Evolutionary conservation across 2,113 vertebrate genomes (phyloP).

Genomic region (Phyllostomus discolor): DNA sequence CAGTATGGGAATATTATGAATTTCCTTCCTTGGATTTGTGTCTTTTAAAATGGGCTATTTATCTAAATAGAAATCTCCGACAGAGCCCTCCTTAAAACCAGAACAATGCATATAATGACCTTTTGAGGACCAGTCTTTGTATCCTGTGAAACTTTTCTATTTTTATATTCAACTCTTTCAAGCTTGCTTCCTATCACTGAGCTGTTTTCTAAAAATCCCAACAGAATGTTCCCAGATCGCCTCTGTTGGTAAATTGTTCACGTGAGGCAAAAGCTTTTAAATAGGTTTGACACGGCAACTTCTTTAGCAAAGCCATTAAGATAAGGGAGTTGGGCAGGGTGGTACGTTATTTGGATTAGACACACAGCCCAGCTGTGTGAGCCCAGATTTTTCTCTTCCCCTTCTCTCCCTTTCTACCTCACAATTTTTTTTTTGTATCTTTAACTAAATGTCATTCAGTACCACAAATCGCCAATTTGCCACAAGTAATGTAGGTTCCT

Average conservation of each 20-base stretch:
- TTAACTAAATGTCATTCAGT: conserved; percentile 62
- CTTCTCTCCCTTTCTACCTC: background rate
- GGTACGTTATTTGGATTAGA: conserved; percentile 59
- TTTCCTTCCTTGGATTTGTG: background rate
- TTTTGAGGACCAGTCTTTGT: background rate
- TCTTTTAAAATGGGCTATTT: background rate
- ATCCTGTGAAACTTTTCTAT: conserved; percentile 23
- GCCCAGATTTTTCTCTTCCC: background rate
- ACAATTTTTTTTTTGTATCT: background rate
- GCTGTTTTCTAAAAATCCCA: conserved; percentile 29
- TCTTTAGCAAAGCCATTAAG: conserved; percentile 74
- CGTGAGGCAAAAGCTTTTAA: conserved; percentile 71
- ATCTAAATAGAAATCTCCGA: background rate
- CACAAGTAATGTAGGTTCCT: conserved; percentile 60
- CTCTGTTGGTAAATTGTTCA: conserved; percentile 74
- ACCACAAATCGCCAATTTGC: conserved; percentile 65
- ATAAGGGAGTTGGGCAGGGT: conserved; percentile 64
- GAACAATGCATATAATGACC: background rate
- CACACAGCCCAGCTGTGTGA: conserved; percentile 43
- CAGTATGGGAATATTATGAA: background rate
- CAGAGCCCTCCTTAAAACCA: background rate
- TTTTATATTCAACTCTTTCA: conserved; percentile 40
- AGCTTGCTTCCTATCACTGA: conserved; percentile 30
- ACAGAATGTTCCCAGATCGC: conserved; percentile 66
- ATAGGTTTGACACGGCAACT: conserved; percentile 67